Percentiles rank a stretch among this genome's conserved stretches.
These are phyloP conservation scores for Steromphala cineraria DNA, from an alignment of 2,888 invertebrate genomes.

Conservation along the genomic window DNA sequence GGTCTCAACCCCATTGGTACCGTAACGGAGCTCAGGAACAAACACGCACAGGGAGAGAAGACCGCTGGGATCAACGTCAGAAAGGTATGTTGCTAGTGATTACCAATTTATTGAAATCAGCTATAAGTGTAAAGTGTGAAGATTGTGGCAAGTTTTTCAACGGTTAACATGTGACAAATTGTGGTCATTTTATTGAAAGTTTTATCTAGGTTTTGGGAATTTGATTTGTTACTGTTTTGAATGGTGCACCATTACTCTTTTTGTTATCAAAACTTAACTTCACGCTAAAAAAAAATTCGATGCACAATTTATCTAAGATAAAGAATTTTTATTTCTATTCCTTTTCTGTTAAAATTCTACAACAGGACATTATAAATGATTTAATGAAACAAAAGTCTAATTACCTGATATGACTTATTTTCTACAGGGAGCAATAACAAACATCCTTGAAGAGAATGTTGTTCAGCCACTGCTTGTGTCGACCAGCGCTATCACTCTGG, in stretches of 20 bases:
- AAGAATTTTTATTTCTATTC: too few species aligned
- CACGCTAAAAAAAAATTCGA: too few species aligned
- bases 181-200: too few species aligned
- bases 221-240: too few species aligned
- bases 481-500: constrained; percentile 92
- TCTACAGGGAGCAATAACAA: constrained; percentile 89
- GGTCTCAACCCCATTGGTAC: constrained; percentile 95
- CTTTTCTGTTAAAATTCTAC: background rate
- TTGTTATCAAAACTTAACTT: too few species aligned
- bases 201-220: too few species aligned
- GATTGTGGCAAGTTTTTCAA: too few species aligned
- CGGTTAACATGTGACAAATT: too few species aligned
- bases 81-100: constrained; percentile 74
- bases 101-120: too few species aligned
- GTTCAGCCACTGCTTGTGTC: constrained; percentile 97
- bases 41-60: constrained; percentile 90
- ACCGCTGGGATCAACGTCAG: constrained; percentile 97
- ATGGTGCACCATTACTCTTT: too few species aligned
- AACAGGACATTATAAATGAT: background rate
- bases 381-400: background rate
- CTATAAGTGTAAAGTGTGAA: too few species aligned
- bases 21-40: constrained; percentile 95
- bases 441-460: constrained; percentile 97
- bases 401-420: background rate
- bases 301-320: too few species aligned